Evolutionary conservation across 2,888 invertebrate genomes (phyloP).

Genomic region (Tiliacea citrago): DNA sequence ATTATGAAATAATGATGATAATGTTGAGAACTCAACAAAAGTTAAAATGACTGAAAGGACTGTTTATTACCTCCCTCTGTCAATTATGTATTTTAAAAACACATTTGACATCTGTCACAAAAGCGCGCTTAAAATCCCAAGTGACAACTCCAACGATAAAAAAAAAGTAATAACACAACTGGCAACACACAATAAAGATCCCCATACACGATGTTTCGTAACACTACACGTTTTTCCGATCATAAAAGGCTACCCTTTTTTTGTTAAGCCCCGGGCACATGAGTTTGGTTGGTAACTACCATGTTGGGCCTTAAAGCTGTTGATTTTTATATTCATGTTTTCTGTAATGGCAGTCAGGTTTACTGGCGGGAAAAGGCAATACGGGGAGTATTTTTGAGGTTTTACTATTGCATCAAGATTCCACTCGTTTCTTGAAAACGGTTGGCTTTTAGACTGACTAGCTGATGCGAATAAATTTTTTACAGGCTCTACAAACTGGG

Average conservation of each 20-base stretch:
- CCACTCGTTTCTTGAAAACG: not conserved
- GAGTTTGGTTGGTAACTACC: constrained; percentile 34
- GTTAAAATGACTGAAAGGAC: too few species aligned
- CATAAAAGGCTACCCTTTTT: constrained; percentile 47
- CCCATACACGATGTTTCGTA: constrained; percentile 34
- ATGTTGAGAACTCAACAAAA: too few species aligned
- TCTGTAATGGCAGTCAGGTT: constrained; percentile 22
- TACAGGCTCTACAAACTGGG: not conserved
- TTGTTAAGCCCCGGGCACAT: constrained; percentile 48
- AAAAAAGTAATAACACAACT: constrained; percentile 35
- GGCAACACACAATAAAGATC: constrained; percentile 43
- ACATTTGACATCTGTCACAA: constrained; percentile 28
- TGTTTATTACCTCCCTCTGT: too few species aligned
- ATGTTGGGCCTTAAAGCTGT: constrained; percentile 33
- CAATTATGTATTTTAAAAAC: not conserved
- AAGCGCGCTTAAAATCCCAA: constrained; percentile 29
- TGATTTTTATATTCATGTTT: constrained; percentile 49
- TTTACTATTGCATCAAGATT: constrained; percentile 14
- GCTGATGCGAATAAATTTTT: not conserved
- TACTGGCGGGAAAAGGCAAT: constrained; percentile 8
- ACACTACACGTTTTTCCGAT: constrained; percentile 30
- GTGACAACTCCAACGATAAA: constrained; percentile 7
- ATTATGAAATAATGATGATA: too few species aligned
- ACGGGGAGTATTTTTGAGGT: constrained; percentile 7
- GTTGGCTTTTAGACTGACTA: not conserved